A percentile compares a stretch with the other conserved stretches of the same genome.
phyloP scores from a whole-genome alignment of 2,888 invertebrate species.

The Nomada fucata region DNA sequence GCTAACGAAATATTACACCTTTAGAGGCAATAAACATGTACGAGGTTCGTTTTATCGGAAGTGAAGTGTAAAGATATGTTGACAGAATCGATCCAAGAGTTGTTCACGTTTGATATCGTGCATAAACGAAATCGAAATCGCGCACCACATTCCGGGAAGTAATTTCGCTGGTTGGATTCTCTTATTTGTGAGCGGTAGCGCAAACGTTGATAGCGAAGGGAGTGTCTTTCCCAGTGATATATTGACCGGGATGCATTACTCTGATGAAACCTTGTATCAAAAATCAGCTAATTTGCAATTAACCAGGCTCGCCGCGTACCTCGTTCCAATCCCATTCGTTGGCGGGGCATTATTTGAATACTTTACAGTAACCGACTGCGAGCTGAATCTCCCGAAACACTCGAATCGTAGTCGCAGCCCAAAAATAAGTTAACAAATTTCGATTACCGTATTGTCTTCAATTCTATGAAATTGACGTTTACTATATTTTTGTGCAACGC shows the following conservation, averaged over 20 bases:
- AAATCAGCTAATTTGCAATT: conserved; percentile 43
- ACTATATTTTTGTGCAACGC: no score
- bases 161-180: conserved; percentile 28
- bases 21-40: not conserved
- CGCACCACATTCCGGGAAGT: conserved; percentile 21
- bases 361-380: not conserved
- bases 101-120: conserved; percentile 6
- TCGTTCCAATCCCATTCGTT: not conserved
- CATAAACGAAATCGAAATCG: conserved; percentile 38
- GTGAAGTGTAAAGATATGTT: not conserved
- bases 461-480: no score
- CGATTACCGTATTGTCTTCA: no score
- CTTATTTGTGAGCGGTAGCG: conserved; percentile 36
- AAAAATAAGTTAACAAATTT: no score
- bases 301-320: conserved; percentile 1
- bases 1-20: not conserved
- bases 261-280: conserved; percentile 55
- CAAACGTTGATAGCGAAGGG: conserved; percentile 41
- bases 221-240: conserved; percentile 43
- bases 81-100: conserved; percentile 15
- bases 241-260: conserved; percentile 56
- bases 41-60: not conserved
- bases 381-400: no score
- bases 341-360: conserved; percentile 8
- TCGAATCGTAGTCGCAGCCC: no score